Evolutionary conservation across 2,888 invertebrate genomes (phyloP).

Genomic region (Cephalotes varians): DNA sequence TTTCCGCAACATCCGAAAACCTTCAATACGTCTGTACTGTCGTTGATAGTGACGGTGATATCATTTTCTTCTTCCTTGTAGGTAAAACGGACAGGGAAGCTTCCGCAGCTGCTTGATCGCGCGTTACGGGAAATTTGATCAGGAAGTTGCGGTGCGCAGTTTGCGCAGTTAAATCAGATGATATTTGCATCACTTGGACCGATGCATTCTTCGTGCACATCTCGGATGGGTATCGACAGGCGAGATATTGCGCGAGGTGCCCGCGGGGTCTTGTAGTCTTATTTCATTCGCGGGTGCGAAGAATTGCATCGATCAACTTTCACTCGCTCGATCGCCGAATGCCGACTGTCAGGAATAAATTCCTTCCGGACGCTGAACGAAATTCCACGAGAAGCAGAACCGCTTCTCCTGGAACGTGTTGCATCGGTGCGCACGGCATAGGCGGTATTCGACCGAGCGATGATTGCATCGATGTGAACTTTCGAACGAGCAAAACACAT

Average conservation of each 20-base stretch:
- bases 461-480: constrained; percentile 1
- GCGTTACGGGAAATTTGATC: constrained; percentile 45
- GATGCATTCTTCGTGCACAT: constrained; percentile 43
- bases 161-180: constrained; percentile 40
- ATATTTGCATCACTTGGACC: constrained; percentile 49
- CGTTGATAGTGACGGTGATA: constrained; percentile 26
- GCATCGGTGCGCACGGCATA: background rate
- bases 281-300: constrained; percentile 51
- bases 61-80: constrained; percentile 34
- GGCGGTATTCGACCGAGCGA: background rate
- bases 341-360: constrained; percentile 29
- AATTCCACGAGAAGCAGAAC: background rate
- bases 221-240: constrained; percentile 53
- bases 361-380: constrained; percentile 4
- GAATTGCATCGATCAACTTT: constrained; percentile 56
- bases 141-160: constrained; percentile 36
- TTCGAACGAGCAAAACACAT: background rate
- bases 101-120: constrained; percentile 35
- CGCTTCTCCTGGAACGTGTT: background rate
- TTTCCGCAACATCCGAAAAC: background rate
- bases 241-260: constrained; percentile 58
- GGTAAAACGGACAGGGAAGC: constrained; percentile 24
- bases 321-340: constrained; percentile 21
- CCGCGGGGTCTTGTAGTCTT: constrained; percentile 48
- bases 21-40: constrained; percentile 9